phyloP scores from a whole-genome alignment of 2,797 vertebrate species.

The Coracias cyanogaster region DNA sequence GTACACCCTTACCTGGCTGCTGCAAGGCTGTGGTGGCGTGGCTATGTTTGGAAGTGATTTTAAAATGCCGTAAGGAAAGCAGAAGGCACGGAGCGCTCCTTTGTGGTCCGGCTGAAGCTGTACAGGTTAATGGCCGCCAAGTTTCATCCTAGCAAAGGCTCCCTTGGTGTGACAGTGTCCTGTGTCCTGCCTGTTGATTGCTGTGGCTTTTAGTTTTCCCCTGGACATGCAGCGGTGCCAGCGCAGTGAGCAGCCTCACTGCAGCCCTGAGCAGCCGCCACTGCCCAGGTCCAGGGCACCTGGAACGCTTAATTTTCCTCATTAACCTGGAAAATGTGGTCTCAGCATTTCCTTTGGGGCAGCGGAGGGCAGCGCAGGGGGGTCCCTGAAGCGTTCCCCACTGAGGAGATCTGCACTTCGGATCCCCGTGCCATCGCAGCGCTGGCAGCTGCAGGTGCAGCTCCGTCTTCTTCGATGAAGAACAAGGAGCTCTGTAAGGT shows the following conservation, averaged over 20 bases:
- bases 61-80: rapidly evolving
- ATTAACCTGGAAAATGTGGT: neutral
- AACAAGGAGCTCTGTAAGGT: neutral
- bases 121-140: neutral
- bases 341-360: rapidly evolving
- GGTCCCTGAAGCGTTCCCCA: rapidly evolving
- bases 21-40: rapidly evolving
- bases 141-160: neutral
- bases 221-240: neutral
- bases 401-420: rapidly evolving
- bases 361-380: neutral
- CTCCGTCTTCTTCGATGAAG: neutral
- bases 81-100: rapidly evolving
- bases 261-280: too few relatives aligned
- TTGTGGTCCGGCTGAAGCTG: neutral
- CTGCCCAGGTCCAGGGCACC: too few relatives aligned
- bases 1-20: rapidly evolving
- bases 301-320: neutral
- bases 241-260: neutral
- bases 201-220: neutral
- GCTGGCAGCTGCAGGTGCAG: neutral
- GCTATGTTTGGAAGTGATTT: neutral
- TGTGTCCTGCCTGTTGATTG: neutral
- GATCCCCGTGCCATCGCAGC: rapidly evolving
- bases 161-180: neutral